Base-by-base conservation (phyloP, 2,113 vertebrate genomes). In the Onychostoma macrolepis region DNA sequence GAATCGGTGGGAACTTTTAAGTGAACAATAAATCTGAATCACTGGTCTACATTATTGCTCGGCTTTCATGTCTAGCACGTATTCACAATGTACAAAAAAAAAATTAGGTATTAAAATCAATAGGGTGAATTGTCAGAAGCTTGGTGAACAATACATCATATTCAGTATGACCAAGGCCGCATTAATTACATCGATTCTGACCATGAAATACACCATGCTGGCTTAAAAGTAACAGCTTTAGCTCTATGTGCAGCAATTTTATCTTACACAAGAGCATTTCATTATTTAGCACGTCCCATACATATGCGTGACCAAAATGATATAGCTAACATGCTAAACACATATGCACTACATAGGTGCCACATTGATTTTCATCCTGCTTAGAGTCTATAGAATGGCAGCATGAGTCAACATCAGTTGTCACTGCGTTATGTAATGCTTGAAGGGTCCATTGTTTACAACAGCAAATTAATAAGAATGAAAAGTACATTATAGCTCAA, bases 181-280 rank as follows among this genome's bases (percentile, higher is more conserved):
- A 92, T 91, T 84, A 90, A 90, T 91, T 50, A 69, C 30, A 83
- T 65, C 43, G 85, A 89, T 90, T 86, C 80, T 24, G 9, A 53
- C 79, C 63, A 67, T 86, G 88, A 91, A 88, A 89, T 81, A 43
- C 88, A 89, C 67, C 67, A 17, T 82, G 80, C 75, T 86, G 53
- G 84, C 74, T 65, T 79, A 83, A 58, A 83, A 87, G 30, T 36
- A 7, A 75, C 26, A 33, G 11, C 26, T 83, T 83, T 53, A 83
- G 43, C 45, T 50, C 24, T 65, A 4, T 43, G 58, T 28, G 24
- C 36, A 30, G 26, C 12, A 30, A 19, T 67, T 9, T 72, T 10
- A 48, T 28, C 8, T 45, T 67, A 30, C 58, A 48, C 15, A 30
- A 41, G 80, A 72, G 69, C 82, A n/a, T 50, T 84, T 72, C 3